Evolutionary conservation across 2,797 vertebrate genomes (phyloP).

Genomic region (Sphenodon punctatus): DNA sequence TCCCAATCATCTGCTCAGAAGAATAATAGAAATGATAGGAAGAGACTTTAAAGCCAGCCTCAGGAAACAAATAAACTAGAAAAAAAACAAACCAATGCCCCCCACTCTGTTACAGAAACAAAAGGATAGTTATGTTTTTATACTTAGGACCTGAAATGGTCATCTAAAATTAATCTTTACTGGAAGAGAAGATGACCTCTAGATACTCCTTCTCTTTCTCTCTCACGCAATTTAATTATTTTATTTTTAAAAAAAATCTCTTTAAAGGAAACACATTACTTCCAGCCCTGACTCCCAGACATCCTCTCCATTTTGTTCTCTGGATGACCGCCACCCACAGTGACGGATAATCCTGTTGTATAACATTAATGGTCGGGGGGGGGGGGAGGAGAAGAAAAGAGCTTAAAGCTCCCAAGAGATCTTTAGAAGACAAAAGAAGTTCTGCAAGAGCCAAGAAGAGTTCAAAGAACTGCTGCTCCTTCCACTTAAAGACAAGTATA

Average conservation of each 20-base stretch:
- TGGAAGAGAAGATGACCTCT: background rate
- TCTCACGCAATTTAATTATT: too few relatives aligned
- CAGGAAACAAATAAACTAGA: background rate
- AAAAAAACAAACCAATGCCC: background rate
- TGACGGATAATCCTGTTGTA: background rate
- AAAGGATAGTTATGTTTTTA: background rate
- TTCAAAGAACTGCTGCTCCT: background rate
- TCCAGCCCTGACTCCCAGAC: background rate
- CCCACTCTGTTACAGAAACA: background rate
- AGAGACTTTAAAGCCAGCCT: background rate
- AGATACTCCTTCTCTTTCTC: background rate
- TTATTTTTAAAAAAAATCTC: too few relatives aligned
- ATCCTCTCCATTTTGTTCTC: conserved; percentile 1
- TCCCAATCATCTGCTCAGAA: background rate
- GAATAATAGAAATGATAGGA: background rate
- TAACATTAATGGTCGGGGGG: background rate
- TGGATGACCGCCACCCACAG: background rate
- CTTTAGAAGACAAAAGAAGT: conserved; percentile 21
- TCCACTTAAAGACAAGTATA: background rate
- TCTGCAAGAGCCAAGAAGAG: background rate
- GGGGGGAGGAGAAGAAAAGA: background rate
- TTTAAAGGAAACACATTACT: background rate
- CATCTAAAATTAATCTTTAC: background rate
- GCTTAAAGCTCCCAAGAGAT: background rate
- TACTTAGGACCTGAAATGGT: background rate